Percentiles rank a stretch among this genome's conserved stretches.
These are phyloP conservation scores for Furcifer pardalis DNA, from an alignment of 2,797 vertebrate genomes.

Conservation along the genomic window DNA sequence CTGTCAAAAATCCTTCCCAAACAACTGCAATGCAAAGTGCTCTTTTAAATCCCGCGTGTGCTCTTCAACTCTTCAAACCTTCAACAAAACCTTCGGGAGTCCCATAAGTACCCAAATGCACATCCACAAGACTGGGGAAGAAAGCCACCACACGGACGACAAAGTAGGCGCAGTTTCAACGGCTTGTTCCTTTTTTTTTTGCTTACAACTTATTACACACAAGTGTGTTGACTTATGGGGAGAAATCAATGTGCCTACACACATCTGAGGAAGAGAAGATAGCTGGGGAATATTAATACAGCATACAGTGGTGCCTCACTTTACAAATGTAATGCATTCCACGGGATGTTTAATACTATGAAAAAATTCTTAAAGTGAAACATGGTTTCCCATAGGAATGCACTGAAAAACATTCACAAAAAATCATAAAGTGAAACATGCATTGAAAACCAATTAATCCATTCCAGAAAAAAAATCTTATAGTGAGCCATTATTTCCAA, in stretches of 20 bases:
- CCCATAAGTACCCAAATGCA: slow-evolving; percentile 60
- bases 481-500: no score
- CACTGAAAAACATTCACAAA: no score
- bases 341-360: no score
- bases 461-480: no score
- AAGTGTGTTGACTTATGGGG: not conserved
- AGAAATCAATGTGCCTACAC: not conserved
- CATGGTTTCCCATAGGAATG: no score
- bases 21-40: slow-evolving; percentile 60
- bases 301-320: no score
- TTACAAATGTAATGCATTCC: no score
- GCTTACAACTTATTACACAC: slow-evolving; percentile 16
- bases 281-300: slow-evolving; percentile 6
- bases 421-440: no score
- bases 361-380: no score
- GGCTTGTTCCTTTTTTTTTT: not conserved
- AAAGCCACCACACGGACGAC: slow-evolving; percentile 61
- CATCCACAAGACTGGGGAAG: slow-evolving; percentile 53
- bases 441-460: no score
- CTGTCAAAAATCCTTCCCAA: slow-evolving; percentile 53
- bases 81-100: slow-evolving; percentile 64
- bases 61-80: slow-evolving; percentile 63
- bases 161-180: slow-evolving; percentile 57
- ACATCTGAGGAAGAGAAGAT: slow-evolving; percentile 12
- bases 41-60: slow-evolving; percentile 30